Percentiles rank a stretch among this genome's conserved stretches.
phyloP scores from a whole-genome alignment of 2,888 invertebrate species.

The Ophion slaviceki region DNA sequence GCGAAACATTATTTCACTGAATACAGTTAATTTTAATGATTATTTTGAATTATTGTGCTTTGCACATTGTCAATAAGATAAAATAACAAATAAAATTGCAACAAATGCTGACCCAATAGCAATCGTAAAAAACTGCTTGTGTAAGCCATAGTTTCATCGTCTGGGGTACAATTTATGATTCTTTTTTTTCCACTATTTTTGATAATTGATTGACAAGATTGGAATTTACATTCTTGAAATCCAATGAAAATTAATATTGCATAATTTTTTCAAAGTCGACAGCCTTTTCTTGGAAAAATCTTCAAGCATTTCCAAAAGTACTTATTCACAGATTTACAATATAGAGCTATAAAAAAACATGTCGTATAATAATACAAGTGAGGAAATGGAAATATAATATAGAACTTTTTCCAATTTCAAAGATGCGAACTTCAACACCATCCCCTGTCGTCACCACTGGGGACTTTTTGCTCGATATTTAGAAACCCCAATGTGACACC shows the following conservation, averaged over 20 bases:
- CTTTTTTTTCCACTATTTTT: no score
- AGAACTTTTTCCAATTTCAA: background rate
- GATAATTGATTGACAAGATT: no score
- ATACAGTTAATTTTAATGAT: background rate
- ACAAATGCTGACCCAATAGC: background rate
- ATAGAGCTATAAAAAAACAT: no score
- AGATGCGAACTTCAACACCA: background rate
- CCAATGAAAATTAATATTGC: no score
- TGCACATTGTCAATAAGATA: background rate
- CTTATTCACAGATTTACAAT: no score
- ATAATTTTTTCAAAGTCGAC: no score
- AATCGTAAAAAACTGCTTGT: no score
- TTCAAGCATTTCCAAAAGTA: no score
- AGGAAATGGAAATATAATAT: no score
- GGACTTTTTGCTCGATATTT: background rate
- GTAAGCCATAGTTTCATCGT: background rate
- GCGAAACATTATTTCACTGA: background rate
- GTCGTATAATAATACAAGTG: no score
- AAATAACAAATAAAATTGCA: background rate
- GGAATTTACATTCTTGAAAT: no score
- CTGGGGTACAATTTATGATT: background rate
- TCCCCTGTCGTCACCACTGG: background rate
- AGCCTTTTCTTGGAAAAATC: no score
- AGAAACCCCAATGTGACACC: background rate
- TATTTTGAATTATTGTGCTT: background rate